Base-by-base conservation (phyloP, 2,888 invertebrate genomes). In the Thymelicus sylvestris region DNA sequence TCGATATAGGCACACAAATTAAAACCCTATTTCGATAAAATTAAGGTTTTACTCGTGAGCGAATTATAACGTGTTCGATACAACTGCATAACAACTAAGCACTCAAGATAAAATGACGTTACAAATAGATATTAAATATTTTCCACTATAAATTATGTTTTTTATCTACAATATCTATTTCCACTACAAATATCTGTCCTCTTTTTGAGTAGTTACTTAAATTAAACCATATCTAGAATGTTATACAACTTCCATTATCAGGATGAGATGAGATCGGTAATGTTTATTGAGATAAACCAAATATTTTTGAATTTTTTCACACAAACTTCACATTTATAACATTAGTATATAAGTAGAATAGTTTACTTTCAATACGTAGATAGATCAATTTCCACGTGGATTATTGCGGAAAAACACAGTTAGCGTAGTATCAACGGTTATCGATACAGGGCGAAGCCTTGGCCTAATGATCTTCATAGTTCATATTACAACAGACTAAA, bases 371-470 rank as follows among this genome's bases (percentile, higher is more conserved):
- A 44, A 44, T 44, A 15, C 3, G 10, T 48, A 15, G 6, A 50
- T 15, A 7, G 0, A 13, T 12, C 19, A 6, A 12, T 57, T 24
- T 57, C 57, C 57, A 57, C 57, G 57, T 57, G 57, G 57, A 59
- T n/a, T 59, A 39, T 2, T 19, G 50, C 50, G 66, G 66, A 66
- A 66, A 57, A 47, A 47, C 47, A 66, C 47, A 38, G 31, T 59
- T 66, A 38, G 47, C 47, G 47, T 59, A 44, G 59, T 57, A 66
- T 59, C 31, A 52, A 31, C 31, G 0, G 38, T 57, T 19, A 66
- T 66, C 57, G 47, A 66, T 66, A 47, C 31, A 47, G 66, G n/a
- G 44, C 57, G 31, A 59, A 59, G 31, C 66, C 66, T 66, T 66
- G 66, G 47, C 41, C 66, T 61, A 48, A 52, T 39, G 61, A 67